phyloP scores from a whole-genome alignment of 1,140 invertebrate species.

The Gonatopus flavifemur region DNA sequence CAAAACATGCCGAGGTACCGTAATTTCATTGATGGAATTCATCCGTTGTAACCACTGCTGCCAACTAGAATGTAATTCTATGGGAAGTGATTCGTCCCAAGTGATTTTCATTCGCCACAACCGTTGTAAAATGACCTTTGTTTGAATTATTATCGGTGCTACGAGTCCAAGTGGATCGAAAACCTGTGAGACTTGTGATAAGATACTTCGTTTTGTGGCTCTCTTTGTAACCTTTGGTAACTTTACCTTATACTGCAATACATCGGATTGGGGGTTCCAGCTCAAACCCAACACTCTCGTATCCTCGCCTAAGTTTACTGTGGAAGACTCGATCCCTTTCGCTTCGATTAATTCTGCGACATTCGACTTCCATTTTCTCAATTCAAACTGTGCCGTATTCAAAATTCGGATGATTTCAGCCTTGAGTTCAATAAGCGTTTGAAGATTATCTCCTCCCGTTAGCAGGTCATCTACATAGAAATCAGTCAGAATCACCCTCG shows the following conservation, averaged over 20 bases:
- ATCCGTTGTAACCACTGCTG: too few relatives aligned
- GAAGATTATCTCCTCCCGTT: background rate
- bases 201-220: conserved; percentile 14
- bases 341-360: background rate
- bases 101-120: conserved; percentile 23
- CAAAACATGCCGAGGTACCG: too few relatives aligned
- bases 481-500: conserved; percentile 28
- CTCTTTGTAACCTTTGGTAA: background rate
- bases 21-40: too few relatives aligned
- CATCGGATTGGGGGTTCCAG: conserved; percentile 30
- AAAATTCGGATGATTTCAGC: background rate
- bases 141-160: conserved; percentile 31
- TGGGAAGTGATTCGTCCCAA: too few relatives aligned
- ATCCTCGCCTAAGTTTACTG: too few relatives aligned
- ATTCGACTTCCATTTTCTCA: background rate
- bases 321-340: background rate
- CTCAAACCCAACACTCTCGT: conserved; percentile 25
- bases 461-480: conserved; percentile 8
- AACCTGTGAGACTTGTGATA: conserved; percentile 5
- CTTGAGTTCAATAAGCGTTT: background rate
- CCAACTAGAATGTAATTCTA: too few relatives aligned
- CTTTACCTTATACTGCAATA: background rate
- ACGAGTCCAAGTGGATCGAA: conserved; percentile 6
- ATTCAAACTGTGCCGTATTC: background rate
- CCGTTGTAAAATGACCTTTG: conserved; percentile 38